Evolutionary conservation across 2,888 invertebrate genomes (phyloP).

Genomic region (Vanessa cardui): DNA sequence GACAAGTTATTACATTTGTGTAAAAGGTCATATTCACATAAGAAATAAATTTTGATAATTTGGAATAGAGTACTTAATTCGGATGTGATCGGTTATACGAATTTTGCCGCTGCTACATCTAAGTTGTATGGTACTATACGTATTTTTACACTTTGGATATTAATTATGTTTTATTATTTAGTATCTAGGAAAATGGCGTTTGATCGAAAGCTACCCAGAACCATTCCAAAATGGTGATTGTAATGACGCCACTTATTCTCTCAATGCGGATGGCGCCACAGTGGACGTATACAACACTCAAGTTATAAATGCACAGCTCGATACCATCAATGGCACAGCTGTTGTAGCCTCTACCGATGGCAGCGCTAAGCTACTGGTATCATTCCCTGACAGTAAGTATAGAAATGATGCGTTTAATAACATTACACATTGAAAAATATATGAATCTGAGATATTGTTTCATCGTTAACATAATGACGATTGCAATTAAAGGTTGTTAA

Average conservation of each 20-base stretch:
- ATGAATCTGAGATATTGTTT: not conserved
- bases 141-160: too few species aligned
- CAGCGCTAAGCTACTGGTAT: constrained; percentile 79
- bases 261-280: constrained; percentile 48
- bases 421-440: not conserved
- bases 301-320: constrained; percentile 68
- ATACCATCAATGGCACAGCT: constrained; percentile 76
- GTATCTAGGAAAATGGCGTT: constrained; percentile 79
- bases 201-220: constrained; percentile 84
- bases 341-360: constrained; percentile 61
- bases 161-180: not conserved
- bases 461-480: too few species aligned
- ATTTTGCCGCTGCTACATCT: too few species aligned
- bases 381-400: constrained; percentile 76
- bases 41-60: too few species aligned
- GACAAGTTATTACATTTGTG: too few species aligned
- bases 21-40: too few species aligned
- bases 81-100: too few species aligned
- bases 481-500: too few species aligned
- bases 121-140: too few species aligned
- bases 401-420: not conserved
- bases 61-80: too few species aligned
- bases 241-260: constrained; percentile 80
- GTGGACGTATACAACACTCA: constrained; percentile 55
- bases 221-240: constrained; percentile 84